phyloP scores from a whole-genome alignment of 2,888 invertebrate species.

The Erebia ligea region DNA sequence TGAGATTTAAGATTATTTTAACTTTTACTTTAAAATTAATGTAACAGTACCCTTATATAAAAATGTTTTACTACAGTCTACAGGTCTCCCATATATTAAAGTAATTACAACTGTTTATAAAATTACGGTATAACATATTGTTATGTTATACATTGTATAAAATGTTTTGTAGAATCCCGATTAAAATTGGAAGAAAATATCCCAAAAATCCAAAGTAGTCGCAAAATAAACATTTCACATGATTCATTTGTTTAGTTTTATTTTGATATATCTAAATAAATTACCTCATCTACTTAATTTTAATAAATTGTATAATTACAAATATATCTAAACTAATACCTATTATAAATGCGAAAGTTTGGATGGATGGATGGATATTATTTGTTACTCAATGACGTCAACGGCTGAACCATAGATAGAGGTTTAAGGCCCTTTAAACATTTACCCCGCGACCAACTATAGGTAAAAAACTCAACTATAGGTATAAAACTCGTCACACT shows the following conservation, averaged over 20 bases:
- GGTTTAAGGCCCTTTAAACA: too few relatives aligned
- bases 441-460: too few relatives aligned
- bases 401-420: too few relatives aligned
- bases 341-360: too few relatives aligned
- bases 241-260: slow-evolving; percentile 53
- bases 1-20: slow-evolving; percentile 11
- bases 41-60: background rate
- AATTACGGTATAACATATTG: slow-evolving; percentile 4
- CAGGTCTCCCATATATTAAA: background rate
- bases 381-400: too few relatives aligned
- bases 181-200: slow-evolving; percentile 52
- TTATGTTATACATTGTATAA: slow-evolving; percentile 5
- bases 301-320: background rate
- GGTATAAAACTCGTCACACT: too few relatives aligned
- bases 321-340: too few relatives aligned
- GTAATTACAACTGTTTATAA: slow-evolving; percentile 21
- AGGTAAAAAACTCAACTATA: too few relatives aligned
- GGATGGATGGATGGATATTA: too few relatives aligned
- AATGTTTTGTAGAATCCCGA: slow-evolving; percentile 34
- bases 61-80: background rate
- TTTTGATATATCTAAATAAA: slow-evolving; percentile 39
- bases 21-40: background rate
- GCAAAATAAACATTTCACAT: slow-evolving; percentile 75
- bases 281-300: background rate
- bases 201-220: slow-evolving; percentile 58